phyloP scores from a whole-genome alignment of 1,140 invertebrate species.

The Camponotus vicinus region DNA sequence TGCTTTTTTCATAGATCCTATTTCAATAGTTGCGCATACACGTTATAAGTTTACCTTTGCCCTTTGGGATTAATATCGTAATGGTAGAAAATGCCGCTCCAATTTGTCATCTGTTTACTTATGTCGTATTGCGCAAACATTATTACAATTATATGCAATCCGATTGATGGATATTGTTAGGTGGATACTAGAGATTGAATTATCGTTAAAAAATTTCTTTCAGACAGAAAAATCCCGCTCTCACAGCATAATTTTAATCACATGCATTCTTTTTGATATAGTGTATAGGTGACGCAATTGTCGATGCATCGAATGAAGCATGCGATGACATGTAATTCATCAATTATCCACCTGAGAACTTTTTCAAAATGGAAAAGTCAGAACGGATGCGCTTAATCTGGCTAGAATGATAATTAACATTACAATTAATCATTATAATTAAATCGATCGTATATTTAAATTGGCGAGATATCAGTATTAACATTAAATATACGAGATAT shows the following conservation, averaged over 20 bases:
- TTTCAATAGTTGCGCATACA: background rate
- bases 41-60: background rate
- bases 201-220: background rate
- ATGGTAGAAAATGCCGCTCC: background rate
- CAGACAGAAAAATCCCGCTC: background rate
- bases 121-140: background rate
- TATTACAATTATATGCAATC: background rate
- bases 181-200: background rate
- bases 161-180: background rate
- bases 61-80: constrained; percentile 11
- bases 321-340: constrained; percentile 2
- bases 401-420: background rate
- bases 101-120: background rate
- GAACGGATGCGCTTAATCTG: background rate
- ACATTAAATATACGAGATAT: background rate
- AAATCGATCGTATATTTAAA: background rate
- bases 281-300: constrained; percentile 20
- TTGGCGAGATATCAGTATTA: background rate
- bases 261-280: background rate
- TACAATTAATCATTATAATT: constrained; percentile 10
- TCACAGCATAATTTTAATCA: background rate
- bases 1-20: too few relatives aligned
- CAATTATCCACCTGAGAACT: constrained; percentile 15
- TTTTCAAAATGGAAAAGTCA: background rate
- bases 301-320: background rate